Evolutionary conservation across 2,113 vertebrate genomes (phyloP).

Genomic region (Arizona elegans): DNA sequence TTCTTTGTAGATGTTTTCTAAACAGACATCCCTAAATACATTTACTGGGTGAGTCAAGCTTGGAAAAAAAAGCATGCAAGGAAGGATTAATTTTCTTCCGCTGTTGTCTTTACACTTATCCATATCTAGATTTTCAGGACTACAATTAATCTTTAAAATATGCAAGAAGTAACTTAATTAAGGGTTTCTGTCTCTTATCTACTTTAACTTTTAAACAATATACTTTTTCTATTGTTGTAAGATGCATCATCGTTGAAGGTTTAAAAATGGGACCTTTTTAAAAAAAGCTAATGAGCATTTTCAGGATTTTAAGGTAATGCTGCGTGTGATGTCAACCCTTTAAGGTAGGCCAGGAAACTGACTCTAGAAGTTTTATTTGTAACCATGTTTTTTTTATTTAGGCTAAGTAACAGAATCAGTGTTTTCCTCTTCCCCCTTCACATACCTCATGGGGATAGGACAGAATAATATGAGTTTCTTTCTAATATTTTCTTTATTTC

Average conservation of each 20-base stretch:
- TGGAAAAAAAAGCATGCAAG: background rate
- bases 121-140: background rate
- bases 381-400: background rate
- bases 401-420: background rate
- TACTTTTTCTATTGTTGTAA: background rate
- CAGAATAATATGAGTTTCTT: background rate
- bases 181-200: background rate
- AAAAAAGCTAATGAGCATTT: background rate
- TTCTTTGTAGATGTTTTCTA: background rate
- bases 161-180: background rate
- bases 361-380: background rate
- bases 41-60: background rate
- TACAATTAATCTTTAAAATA: background rate
- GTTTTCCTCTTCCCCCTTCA: background rate
- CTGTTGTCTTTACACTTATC: background rate
- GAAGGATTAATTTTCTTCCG: background rate
- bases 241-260: background rate
- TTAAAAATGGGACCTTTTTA: background rate
- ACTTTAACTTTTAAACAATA: background rate
- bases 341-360: background rate
- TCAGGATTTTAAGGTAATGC: background rate
- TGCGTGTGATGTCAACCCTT: background rate
- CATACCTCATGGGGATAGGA: background rate
- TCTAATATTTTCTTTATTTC: background rate
- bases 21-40: background rate